A percentile compares a stretch with the other conserved stretches of the same genome.
phyloP scores from a whole-genome alignment of 2,888 invertebrate genomes.

The Coelopa pilipes region DNA sequence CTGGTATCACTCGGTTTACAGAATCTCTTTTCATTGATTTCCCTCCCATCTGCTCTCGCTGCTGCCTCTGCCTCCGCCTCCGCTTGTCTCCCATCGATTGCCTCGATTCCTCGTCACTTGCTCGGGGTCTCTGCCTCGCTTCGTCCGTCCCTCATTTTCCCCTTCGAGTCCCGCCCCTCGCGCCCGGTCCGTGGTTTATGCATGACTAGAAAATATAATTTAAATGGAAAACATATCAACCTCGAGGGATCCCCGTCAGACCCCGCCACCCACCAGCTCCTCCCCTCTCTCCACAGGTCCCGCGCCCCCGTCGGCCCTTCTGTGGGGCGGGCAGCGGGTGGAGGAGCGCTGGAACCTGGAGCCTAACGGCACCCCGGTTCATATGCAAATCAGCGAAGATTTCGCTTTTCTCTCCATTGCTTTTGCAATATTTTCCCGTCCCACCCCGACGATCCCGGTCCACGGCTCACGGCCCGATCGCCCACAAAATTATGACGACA shows the following conservation, averaged over 20 bases:
- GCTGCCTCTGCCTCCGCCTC: no score
- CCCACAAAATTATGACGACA: background rate
- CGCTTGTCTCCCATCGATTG: no score
- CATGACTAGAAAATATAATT: conserved; percentile 13
- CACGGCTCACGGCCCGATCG: background rate
- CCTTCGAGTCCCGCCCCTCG: no score
- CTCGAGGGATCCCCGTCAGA: background rate
- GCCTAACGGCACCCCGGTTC: conserved; percentile 22
- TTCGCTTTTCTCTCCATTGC: conserved; percentile 13
- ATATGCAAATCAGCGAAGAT: conserved; percentile 33
- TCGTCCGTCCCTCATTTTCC: no score
- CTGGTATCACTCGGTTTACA: no score
- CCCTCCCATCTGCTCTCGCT: no score
- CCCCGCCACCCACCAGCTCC: background rate
- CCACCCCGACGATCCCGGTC: background rate
- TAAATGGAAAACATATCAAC: conserved; percentile 23
- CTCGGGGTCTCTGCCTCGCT: no score
- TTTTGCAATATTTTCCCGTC: conserved; percentile 1
- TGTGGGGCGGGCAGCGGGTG: no score
- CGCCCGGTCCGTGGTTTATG: background rate
- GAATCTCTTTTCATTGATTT: no score
- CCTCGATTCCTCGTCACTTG: no score
- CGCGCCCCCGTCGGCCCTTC: background rate
- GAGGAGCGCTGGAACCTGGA: background rate
- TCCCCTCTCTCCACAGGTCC: background rate